Evolutionary conservation across 2,113 vertebrate genomes (phyloP).

Genomic region (Rhea americana): DNA sequence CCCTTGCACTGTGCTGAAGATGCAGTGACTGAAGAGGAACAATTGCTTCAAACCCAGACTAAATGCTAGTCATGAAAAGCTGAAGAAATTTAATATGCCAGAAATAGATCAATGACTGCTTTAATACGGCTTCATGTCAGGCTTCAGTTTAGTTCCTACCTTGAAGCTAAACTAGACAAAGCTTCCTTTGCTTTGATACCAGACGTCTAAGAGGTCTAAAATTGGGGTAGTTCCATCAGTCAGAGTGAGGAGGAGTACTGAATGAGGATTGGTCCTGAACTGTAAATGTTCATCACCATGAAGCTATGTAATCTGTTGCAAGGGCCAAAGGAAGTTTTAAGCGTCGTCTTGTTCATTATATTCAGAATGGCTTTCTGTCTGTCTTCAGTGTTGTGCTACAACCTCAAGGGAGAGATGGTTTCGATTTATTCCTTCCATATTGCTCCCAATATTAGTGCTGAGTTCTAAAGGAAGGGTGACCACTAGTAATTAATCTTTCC

Average conservation of each 20-base stretch:
- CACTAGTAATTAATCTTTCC: conserved; percentile 39
- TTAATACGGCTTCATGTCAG: neutral
- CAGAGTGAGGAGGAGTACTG: neutral
- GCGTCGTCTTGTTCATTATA: neutral
- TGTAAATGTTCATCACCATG: neutral
- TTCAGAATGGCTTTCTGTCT: neutral
- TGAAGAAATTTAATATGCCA: neutral
- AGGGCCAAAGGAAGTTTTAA: neutral
- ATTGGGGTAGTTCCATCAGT: neutral
- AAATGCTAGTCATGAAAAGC: neutral
- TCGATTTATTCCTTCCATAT: neutral
- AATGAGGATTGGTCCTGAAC: neutral
- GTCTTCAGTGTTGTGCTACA: neutral
- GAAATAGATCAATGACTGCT: neutral
- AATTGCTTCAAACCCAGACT: neutral
- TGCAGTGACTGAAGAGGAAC: neutral
- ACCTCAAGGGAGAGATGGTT: neutral
- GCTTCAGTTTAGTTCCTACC: neutral
- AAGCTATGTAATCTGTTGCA: neutral
- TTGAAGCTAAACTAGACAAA: neutral
- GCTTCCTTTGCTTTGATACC: neutral
- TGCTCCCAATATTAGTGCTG: neutral
- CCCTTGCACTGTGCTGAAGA: neutral
- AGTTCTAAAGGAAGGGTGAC: neutral
- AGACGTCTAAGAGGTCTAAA: neutral